Percentiles rank a stretch among this genome's conserved stretches.
These are phyloP conservation scores for Goniozus legneri DNA, from an alignment of 1,140 invertebrate genomes.

Conservation along the genomic window DNA sequence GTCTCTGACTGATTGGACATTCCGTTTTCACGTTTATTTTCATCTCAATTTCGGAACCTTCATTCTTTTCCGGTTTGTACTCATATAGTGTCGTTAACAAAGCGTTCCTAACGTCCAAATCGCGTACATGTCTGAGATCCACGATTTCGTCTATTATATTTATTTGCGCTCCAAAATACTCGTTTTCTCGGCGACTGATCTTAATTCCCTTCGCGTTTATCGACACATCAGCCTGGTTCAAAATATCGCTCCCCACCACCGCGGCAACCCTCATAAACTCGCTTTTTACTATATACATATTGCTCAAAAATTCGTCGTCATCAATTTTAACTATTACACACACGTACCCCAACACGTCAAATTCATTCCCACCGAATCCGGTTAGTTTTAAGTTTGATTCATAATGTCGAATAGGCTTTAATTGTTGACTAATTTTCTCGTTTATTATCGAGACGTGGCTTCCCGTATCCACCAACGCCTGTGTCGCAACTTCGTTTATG, in stretches of 20 bases:
- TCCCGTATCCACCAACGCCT: too few species aligned
- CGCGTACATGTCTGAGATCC: not conserved
- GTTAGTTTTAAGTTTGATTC: too few species aligned
- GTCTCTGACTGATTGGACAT: not conserved
- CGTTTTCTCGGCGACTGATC: too few species aligned
- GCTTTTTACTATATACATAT: not conserved
- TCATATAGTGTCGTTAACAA: not conserved
- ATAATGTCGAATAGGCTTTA: too few species aligned
- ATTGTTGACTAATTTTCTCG: too few species aligned
- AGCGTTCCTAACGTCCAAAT: not conserved
- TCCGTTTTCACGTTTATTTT: constrained; percentile 4
- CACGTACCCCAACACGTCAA: not conserved
- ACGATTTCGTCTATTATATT: not conserved
- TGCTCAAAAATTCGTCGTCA: not conserved
- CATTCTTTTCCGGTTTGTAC: not conserved
- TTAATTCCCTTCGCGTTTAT: not conserved
- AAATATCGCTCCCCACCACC: constrained; percentile 3
- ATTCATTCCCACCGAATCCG: too few species aligned
- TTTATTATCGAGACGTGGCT: too few species aligned
- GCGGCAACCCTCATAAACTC: not conserved
- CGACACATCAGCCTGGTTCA: constrained; percentile 1
- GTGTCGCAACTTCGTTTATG: too few species aligned
- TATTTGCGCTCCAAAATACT: not conserved
- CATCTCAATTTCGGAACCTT: not conserved
- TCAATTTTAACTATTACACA: not conserved